phyloP scores from a whole-genome alignment of 2,113 vertebrate genomes.

The Buteo buteo region DNA sequence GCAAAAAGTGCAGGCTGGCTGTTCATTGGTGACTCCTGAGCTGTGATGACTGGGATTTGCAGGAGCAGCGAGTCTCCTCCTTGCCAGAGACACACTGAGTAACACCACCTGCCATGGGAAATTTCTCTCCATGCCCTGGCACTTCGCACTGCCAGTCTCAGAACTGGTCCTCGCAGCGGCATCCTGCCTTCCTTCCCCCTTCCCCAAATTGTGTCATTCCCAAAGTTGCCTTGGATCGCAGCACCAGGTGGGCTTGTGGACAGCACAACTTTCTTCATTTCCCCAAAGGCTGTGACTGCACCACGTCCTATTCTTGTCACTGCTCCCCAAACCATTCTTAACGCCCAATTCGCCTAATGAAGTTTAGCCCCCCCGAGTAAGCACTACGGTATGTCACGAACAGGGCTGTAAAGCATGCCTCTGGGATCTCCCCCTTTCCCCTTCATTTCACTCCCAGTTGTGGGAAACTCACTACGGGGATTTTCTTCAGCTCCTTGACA shows the following conservation, averaged over 20 bases:
- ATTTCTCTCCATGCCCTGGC: slow-evolving; percentile 30
- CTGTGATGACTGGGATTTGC: neutral
- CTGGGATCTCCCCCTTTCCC: neutral
- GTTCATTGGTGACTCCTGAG: slow-evolving; percentile 4
- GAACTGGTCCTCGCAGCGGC: neutral
- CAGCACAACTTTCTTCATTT: neutral
- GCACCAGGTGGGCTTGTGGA: neutral
- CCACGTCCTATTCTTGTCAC: neutral
- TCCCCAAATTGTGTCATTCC: neutral
- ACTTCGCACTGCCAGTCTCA: neutral
- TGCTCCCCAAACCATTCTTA: neutral
- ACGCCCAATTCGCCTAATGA: neutral
- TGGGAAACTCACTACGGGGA: neutral
- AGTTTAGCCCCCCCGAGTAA: neutral
- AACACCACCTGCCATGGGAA: slow-evolving; percentile 47
- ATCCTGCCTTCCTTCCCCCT: neutral
- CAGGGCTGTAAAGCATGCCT: neutral
- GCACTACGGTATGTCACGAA: neutral
- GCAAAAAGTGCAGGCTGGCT: neutral
- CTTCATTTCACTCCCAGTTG: neutral
- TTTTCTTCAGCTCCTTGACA: neutral
- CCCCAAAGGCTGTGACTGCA: neutral
- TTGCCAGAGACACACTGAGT: slow-evolving; percentile 36
- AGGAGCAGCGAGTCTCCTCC: neutral
- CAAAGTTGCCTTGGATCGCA: neutral